Percentiles rank a stretch among this genome's conserved stretches.
Conservation (phyloP, 2,888 invertebrate genomes). For the Apamea anceps region DNA sequence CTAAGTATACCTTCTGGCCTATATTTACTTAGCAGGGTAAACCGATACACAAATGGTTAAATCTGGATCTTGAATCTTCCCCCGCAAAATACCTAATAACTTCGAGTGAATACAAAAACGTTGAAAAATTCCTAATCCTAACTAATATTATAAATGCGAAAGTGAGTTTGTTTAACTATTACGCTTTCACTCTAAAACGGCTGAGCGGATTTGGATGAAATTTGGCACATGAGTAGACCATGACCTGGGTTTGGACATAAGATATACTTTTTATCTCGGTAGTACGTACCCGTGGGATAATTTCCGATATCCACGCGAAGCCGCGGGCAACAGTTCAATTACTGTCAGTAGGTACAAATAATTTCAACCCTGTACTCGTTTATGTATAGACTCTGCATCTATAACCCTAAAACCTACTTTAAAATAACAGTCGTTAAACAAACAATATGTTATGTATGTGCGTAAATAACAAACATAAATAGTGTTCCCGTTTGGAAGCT, state of each 20-base stretch:
- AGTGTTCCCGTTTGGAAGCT: constrained; percentile 44
- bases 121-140: background rate
- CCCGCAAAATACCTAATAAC: background rate
- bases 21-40: background rate
- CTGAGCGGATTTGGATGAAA: too few species aligned
- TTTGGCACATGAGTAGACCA: too few species aligned
- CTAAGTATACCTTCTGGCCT: too few species aligned
- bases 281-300: too few species aligned
- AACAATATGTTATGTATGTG: background rate
- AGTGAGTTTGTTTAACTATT: background rate
- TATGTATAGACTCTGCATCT: background rate
- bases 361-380: background rate
- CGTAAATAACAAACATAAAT: constrained; percentile 40
- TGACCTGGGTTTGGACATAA: too few species aligned
- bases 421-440: background rate
- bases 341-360: background rate
- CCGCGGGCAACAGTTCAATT: too few species aligned
- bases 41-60: background rate
- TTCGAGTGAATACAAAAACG: background rate
- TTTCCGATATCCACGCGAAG: too few species aligned
- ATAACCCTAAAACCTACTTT: background rate
- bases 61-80: background rate
- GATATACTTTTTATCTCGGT: too few species aligned
- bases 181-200: too few species aligned
- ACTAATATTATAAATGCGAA: background rate